Base-by-base conservation (phyloP, 2,113 vertebrate species). In the Rhabdornis inornatus region DNA sequence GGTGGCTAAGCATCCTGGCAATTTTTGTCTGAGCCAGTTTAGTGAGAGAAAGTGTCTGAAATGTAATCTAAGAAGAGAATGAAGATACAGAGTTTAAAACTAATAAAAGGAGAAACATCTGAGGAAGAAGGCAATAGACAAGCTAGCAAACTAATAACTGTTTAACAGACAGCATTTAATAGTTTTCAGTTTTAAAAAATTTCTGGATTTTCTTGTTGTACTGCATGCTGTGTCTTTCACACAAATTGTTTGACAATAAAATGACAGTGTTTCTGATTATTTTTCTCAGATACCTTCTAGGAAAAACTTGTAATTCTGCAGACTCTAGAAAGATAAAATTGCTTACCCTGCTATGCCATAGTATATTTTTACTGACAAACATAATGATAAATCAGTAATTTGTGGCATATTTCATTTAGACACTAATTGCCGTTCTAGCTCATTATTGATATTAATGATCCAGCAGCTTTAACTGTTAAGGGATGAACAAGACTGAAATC, bases 391-490 rank as follows among this genome's bases (percentile, higher is more conserved):
- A 96, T 94, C 76, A 85, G 55, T 94, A 93, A 91, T 83, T 95
- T 25, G 5, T 93, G 70, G 49, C 91, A 94, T 94, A 94, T 95
- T 97, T 97, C 30, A 93, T 80, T 87, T 90, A 96, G 90, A 94
- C 12, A 7, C 66, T 97, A 97, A 97, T 97, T 98, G 90, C 83
- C 12, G 37, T 97, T 97, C 90, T 97, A 77, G 84, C 92, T 98
- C 96, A 95, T 97, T 97, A 97, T 96, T 95, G 95, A 95, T 97
- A 98, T 97, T 97, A 98, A 97, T 97, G 97, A 97, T 88, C 91
- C 94, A 83, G 68, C 37, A 88, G 90, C 91, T 96, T 78, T 97
- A 92, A 96, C 91, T 93, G 86, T 92, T 96, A 97, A 94, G 94
- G 94, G 97, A 96, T 95, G 97, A 97, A 96, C 84, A 96, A 80